Evolutionary conservation across 2,797 vertebrate genomes (phyloP), one percentile per base, ranked within the genome.

Genomic region (Ctenopoma kingsleyae): DNA sequence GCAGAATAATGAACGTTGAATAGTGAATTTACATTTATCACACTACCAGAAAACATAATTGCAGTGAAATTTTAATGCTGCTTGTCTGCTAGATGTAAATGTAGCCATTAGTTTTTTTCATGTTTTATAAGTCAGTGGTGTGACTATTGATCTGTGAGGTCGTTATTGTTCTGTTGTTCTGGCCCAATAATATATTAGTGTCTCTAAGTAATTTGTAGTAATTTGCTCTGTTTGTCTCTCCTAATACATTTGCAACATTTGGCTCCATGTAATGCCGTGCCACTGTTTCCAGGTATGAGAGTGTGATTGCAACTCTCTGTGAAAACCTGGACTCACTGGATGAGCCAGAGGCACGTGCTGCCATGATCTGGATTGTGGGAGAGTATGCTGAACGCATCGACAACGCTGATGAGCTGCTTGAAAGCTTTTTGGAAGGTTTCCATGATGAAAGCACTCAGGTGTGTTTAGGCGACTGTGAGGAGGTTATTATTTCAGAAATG

Each of bases 331-430:
- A 99, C 90, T 99, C 98, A 1, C 87, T 99, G 87, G 98, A 99
- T 80, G 98, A 99, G 76, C 98, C 98, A 0, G 98, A 99, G 49
- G 97, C 98, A 0, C 96, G 98, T 15, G 98, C 98, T 0, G 97
- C 98, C 79, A 99, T 99, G 98, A 99, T 99, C 86, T 99, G 98
- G 98, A 99, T 99, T 57, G 98, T 99, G 78, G 97, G 97, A 3
- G 98, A 99, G 67, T 99, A 99, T 1, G 98, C 98, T 0, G 98
- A 99, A 79, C 94, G 98, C 64, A 99, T 99, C 10, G 98, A 99
- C 92, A 99, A 99, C 2, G 98, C 97, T 0, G 98, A 99, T 64
- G 98, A 99, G 81, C 94, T 99, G 75, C 82, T 99, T 81, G 97
- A 99, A 92, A 99, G 98, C 89, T 99, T 99, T 85, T 88, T 99